Percentiles rank a stretch among this genome's conserved stretches.
Conservation (phyloP, 2,113 vertebrate genomes). For the Eubucco bourcierii region DNA sequence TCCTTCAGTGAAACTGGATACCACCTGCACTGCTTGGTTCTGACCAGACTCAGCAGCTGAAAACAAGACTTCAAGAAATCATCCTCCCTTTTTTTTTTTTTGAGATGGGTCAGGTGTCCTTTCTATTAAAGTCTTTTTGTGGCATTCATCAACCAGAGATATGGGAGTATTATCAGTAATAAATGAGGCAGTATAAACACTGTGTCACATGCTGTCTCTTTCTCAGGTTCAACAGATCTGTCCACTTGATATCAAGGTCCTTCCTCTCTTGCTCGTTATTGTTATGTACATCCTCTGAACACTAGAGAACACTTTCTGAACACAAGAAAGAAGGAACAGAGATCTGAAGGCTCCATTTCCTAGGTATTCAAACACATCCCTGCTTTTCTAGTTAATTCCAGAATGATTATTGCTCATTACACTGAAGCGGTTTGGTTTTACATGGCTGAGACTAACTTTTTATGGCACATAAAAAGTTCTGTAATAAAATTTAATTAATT, state of each 20-base stretch:
- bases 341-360: neutral
- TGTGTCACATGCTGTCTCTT: neutral
- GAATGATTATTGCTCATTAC: neutral
- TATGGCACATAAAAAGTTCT: neutral
- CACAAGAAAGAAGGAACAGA: neutral
- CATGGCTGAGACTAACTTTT: neutral
- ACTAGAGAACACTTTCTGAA: no score
- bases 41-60: neutral
- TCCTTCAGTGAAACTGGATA: neutral
- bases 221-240: neutral
- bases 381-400: neutral
- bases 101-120: neutral
- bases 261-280: neutral
- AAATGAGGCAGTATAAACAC: neutral
- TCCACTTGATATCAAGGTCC: neutral
- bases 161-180: fast-evolving
- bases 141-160: neutral
- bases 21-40: neutral
- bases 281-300: neutral
- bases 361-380: neutral
- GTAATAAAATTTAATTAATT: neutral
- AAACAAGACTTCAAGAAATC: neutral
- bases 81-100: neutral
- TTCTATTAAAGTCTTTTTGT: neutral
- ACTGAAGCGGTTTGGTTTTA: neutral